phyloP scores from a whole-genome alignment of 2,888 invertebrate genomes.

The Adela reaumurella region DNA sequence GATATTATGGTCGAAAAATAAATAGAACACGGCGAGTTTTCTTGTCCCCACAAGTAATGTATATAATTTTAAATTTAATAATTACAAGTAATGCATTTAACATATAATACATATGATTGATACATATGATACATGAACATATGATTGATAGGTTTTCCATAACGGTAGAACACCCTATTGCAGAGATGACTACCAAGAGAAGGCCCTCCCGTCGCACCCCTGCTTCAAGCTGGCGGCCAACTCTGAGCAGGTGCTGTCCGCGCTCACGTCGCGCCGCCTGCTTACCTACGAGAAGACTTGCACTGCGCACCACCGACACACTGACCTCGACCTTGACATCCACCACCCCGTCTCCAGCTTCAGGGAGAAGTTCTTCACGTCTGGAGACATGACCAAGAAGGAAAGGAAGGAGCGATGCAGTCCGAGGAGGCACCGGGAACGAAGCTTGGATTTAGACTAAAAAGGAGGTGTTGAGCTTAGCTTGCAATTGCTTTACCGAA shows the following conservation, averaged over 20 bases:
- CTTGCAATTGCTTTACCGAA: too few species aligned
- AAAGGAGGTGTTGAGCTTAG: not conserved
- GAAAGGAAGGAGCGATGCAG: constrained; percentile 42
- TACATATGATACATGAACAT: too few species aligned
- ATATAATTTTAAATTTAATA: too few species aligned
- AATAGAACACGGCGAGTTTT: too few species aligned
- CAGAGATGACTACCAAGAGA: constrained; percentile 69
- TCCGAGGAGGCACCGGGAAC: constrained; percentile 27
- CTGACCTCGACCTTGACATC: not conserved
- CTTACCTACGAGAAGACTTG: constrained; percentile 77
- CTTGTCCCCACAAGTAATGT: too few species aligned
- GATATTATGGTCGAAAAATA: too few species aligned
- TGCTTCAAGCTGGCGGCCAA: constrained; percentile 75
- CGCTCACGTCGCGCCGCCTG: constrained; percentile 74
- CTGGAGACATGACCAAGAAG: constrained; percentile 62
- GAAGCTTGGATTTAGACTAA: too few species aligned
- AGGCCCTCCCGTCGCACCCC: constrained; percentile 76
- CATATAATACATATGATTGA: too few species aligned
- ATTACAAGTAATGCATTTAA: too few species aligned
- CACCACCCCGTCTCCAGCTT: constrained; percentile 20
- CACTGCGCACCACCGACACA: not conserved
- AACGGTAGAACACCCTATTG: too few species aligned
- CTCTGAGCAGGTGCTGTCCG: constrained; percentile 85
- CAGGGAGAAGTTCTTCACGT: constrained; percentile 68
- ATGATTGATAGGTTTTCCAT: too few species aligned